These are phyloP conservation scores for Acleris literana DNA, from an alignment of 2,888 invertebrate species.

Conservation along the genomic window DNA sequence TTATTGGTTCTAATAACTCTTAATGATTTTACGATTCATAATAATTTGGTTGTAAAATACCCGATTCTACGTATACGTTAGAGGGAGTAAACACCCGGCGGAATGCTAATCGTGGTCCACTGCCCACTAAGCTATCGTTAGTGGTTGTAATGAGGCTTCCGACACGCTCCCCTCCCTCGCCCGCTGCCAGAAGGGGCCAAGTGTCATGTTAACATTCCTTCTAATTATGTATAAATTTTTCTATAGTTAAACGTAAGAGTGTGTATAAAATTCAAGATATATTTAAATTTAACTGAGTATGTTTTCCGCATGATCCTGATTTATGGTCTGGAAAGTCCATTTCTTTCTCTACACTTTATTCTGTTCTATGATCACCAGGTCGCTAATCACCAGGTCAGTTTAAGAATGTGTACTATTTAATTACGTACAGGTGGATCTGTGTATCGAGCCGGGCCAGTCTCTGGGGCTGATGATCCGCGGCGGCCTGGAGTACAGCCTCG, in stretches of 20 bases:
- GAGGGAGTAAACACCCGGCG: constrained; percentile 44
- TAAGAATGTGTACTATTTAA: too few species aligned
- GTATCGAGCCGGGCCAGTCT: constrained; percentile 95
- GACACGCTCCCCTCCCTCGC: constrained; percentile 42
- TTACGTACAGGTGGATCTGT: constrained; percentile 88
- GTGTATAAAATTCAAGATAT: background rate
- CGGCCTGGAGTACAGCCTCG: constrained; percentile 96
- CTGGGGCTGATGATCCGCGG: constrained; percentile 97
- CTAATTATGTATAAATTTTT: constrained; percentile 9
- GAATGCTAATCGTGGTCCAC: constrained; percentile 64
- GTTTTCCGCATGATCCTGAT: too few species aligned
- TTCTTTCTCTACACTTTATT: background rate
- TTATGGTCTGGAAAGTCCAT: too few species aligned
- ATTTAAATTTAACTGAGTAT: background rate
- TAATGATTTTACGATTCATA: constrained; percentile 57
- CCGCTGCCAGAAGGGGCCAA: constrained; percentile 34
- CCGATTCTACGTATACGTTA: constrained; percentile 44
- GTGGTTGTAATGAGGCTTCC: constrained; percentile 56
- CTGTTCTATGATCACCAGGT: background rate
- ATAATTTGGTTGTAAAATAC: constrained; percentile 56
- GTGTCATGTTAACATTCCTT: constrained; percentile 16
- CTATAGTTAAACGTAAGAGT: background rate
- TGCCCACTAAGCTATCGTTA: constrained; percentile 59
- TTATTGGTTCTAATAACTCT: constrained; percentile 26
- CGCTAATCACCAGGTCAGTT: too few species aligned